Conservation (phyloP, 92 coral and sea anemone species). For the Porites evermanni region DNA sequence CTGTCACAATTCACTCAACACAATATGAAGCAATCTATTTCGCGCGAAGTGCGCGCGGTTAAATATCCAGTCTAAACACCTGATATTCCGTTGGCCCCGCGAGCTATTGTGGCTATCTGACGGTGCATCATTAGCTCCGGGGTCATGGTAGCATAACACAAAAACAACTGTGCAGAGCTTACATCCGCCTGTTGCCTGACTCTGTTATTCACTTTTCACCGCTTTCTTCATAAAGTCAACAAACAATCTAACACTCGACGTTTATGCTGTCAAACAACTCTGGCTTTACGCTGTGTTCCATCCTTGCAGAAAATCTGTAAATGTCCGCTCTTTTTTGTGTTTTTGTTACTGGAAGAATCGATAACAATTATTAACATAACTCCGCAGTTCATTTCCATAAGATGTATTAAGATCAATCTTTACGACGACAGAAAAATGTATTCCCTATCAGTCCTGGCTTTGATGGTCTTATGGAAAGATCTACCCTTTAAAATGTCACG, state of each 20-base stretch:
- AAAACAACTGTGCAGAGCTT: background rate
- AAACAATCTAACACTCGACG: conserved; percentile 3
- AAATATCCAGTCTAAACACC: background rate
- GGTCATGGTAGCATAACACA: background rate
- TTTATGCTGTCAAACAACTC: background rate
- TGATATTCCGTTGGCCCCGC: conserved; percentile 3
- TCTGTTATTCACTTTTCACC: background rate
- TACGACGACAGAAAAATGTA: conserved; percentile 18
- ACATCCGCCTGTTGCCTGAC: background rate
- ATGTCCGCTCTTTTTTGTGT: background rate
- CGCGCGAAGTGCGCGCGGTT: background rate
- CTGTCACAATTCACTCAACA: conserved; percentile 13
- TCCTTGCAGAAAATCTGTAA: background rate
- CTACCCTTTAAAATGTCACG: background rate
- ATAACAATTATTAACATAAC: background rate
- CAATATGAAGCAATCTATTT: background rate
- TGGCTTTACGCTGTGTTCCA: background rate
- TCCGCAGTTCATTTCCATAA: background rate
- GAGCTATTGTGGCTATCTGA: background rate
- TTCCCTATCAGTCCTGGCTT: background rate
- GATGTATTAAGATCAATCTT: background rate
- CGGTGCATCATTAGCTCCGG: background rate
- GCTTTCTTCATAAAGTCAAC: conserved; percentile 9
- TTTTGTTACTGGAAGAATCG: background rate
- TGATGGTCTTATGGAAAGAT: conserved; percentile 7